Evolutionary conservation across 2,888 invertebrate genomes (phyloP), one percentile per base, ranked within the genome.

Genomic region (Odontocolon sp.): DNA sequence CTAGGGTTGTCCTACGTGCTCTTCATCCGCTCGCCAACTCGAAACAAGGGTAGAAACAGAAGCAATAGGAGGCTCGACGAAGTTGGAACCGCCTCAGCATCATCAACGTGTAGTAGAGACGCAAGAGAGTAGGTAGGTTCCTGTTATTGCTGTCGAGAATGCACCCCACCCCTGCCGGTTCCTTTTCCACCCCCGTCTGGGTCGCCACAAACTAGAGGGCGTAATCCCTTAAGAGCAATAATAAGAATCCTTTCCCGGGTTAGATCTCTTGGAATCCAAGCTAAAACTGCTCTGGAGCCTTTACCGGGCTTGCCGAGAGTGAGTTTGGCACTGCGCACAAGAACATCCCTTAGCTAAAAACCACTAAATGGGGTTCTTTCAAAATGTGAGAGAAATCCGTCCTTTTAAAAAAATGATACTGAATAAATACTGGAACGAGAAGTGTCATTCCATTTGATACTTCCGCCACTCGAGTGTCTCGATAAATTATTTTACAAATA

Each of bases 141-240:
- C 84, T 86, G 87, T 89, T 88, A 88, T 89, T 87, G 87, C 84
- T 84, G 86, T 86, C 86, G 83, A 83, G 83, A 85, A 81, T 81
- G 82, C 81, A 68, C 42, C 68, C 26, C 59, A 36, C 28, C 57
- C 28, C 42, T 38, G 26, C 33, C 33, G 47, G 45, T 57, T 40
- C 40, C 67, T 71, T 45, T 68, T 56, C 72, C 72, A 68, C 59
- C 64, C 63, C 57, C 68, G 68, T 38, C 16, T 33, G 82, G 82
- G 83, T 83, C 77, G 82, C 87, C 86, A 77, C 86, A 86, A 87
- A 87, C 88, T 87, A 82, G 81, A 86, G 83, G 82, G 84, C 83
- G 84, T 89, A 89, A 89, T 89, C 89, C 88, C 89, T 88, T 88
- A 89, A 89, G 89, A 89, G 88, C 88, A 89, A 89, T 89, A 89